These are phyloP conservation scores for Podilymbus podiceps DNA, from an alignment of 2,113 vertebrate species.

Conservation along the genomic window DNA sequence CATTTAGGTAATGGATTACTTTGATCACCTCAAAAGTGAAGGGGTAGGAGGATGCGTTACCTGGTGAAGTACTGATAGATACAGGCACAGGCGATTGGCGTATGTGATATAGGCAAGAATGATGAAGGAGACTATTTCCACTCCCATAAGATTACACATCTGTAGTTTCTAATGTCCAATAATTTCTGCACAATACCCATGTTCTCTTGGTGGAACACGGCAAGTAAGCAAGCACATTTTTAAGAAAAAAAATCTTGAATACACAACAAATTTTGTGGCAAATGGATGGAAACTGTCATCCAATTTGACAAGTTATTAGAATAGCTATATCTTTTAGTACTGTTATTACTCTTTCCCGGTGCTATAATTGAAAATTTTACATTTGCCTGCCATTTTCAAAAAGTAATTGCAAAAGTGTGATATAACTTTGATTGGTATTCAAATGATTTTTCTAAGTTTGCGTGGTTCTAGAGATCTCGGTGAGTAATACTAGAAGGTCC, in stretches of 20 bases:
- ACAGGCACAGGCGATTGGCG: fast-evolving
- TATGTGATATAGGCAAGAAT: fast-evolving
- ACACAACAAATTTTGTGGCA: neutral
- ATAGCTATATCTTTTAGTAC: neutral
- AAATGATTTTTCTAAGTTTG: neutral
- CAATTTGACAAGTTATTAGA: neutral
- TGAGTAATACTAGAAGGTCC: no score
- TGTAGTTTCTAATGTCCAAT: neutral
- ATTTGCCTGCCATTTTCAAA: neutral
- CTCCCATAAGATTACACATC: neutral
- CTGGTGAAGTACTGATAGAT: neutral
- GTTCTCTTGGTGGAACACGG: neutral
- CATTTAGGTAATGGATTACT: neutral
- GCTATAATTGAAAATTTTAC: neutral
- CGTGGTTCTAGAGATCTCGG: neutral
- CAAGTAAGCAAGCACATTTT: neutral
- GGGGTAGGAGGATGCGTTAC: neutral
- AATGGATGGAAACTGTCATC: neutral
- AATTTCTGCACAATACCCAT: neutral
- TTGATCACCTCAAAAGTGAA: neutral
- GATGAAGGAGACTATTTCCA: neutral
- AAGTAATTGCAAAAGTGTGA: neutral
- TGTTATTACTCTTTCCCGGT: neutral
- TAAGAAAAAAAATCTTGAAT: neutral
- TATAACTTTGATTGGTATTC: neutral